phyloP scores from a whole-genome alignment of 2,888 invertebrate species.

The Leptodirus hochenwartii region DNA sequence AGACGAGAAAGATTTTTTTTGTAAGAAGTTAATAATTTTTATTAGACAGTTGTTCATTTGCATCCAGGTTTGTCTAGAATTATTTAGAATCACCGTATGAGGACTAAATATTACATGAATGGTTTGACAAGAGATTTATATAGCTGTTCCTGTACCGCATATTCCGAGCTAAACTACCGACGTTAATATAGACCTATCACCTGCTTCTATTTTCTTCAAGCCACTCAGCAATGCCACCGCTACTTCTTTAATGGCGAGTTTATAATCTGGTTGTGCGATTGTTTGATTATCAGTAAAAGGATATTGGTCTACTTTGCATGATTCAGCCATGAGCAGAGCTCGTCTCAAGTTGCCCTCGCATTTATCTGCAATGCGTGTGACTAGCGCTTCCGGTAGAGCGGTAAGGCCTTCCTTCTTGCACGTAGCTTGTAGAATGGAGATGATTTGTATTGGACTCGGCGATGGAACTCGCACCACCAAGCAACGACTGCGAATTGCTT shows the following conservation, averaged over 20 bases:
- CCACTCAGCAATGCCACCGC: slow-evolving; percentile 74
- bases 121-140: too few species aligned
- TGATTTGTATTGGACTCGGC: slow-evolving; percentile 62
- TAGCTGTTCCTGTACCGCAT: too few species aligned
- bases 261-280: slow-evolving; percentile 86
- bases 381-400: slow-evolving; percentile 60
- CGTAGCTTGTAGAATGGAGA: slow-evolving; percentile 34
- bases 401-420: slow-evolving; percentile 67
- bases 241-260: slow-evolving; percentile 68
- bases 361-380: slow-evolving; percentile 54
- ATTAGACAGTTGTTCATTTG: too few species aligned
- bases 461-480: slow-evolving; percentile 83
- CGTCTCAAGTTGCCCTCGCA: slow-evolving; percentile 79
- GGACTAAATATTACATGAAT: too few species aligned
- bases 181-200: too few species aligned
- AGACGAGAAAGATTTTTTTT: too few species aligned
- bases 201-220: too few species aligned
- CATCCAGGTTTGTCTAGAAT: too few species aligned
- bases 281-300: slow-evolving; percentile 63
- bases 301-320: slow-evolving; percentile 82
- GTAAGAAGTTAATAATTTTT: too few species aligned
- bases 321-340: slow-evolving; percentile 85
- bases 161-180: too few species aligned
- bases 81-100: too few species aligned
- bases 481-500: slow-evolving; percentile 93